phyloP scores from a whole-genome alignment of 2,113 vertebrate genomes.

The Haliaeetus leucogaster region DNA sequence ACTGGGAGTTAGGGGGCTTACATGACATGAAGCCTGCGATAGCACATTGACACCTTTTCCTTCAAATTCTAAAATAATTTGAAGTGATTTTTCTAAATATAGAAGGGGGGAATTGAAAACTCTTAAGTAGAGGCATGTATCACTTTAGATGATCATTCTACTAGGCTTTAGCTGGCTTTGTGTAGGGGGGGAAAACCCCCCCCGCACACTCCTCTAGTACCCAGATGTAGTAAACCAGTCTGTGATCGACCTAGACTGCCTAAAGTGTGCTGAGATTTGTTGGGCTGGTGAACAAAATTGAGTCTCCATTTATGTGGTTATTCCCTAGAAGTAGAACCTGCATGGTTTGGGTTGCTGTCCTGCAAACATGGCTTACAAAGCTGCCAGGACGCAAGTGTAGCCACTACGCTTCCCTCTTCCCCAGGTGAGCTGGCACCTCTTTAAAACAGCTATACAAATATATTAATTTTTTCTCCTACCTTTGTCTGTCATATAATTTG shows the following conservation, averaged over 20 bases:
- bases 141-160: too few relatives aligned
- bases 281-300: not conserved
- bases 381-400: not conserved
- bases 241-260: not conserved
- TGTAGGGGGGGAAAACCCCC: too few relatives aligned
- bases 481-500: not conserved
- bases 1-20: not conserved
- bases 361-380: not conserved
- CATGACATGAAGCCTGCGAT: too few relatives aligned
- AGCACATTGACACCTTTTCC: not conserved
- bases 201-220: accelerated
- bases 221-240: not conserved
- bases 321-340: not conserved
- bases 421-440: not conserved
- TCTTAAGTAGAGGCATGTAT: not conserved
- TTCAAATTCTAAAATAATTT: not conserved
- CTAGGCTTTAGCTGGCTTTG: not conserved
- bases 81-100: not conserved
- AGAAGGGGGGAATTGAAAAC: not conserved
- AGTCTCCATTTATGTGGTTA: not conserved
- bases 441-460: not conserved
- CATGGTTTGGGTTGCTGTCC: not conserved
- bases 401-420: not conserved
- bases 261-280: not conserved
- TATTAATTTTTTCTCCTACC: not conserved